Conservation (phyloP, 2,797 vertebrate species). For the Rallus crepitans region DNA sequence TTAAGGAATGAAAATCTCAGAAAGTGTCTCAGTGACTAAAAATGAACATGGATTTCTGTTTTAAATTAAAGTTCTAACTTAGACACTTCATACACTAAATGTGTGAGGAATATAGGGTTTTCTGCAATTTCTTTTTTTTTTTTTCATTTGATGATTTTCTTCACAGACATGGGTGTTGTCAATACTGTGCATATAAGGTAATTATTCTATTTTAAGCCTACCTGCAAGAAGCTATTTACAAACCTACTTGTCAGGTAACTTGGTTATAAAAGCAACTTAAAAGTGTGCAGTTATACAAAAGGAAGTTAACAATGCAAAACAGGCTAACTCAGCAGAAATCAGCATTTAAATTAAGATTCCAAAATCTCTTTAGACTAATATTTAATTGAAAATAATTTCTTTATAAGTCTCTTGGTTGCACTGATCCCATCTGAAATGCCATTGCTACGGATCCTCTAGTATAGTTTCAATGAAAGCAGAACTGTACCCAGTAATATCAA, state of each 20-base stretch:
- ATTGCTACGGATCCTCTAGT: neutral
- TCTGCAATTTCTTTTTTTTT: neutral
- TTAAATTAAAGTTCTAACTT: neutral
- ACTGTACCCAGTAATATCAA: neutral
- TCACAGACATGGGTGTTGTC: neutral
- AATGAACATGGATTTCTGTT: neutral
- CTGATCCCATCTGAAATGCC: neutral
- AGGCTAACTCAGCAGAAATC: neutral
- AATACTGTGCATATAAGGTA: neutral
- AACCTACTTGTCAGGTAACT: neutral
- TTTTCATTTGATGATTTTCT: neutral
- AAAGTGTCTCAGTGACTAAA: neutral
- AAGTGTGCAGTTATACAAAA: neutral
- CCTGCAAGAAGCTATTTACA: neutral
- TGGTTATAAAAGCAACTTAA: neutral
- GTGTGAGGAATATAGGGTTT: neutral
- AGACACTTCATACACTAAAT: neutral
- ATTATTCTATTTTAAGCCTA: neutral
- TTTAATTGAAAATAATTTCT: neutral
- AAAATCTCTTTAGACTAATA: neutral
- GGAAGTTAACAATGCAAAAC: accelerated
- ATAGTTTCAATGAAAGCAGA: neutral
- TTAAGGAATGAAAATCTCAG: neutral
- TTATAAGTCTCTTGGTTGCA: neutral
- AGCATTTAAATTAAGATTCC: neutral